Percentiles rank a stretch among this genome's conserved stretches.
phyloP scores from a whole-genome alignment of 2,888 invertebrate species.

The Serripes groenlandicus region DNA sequence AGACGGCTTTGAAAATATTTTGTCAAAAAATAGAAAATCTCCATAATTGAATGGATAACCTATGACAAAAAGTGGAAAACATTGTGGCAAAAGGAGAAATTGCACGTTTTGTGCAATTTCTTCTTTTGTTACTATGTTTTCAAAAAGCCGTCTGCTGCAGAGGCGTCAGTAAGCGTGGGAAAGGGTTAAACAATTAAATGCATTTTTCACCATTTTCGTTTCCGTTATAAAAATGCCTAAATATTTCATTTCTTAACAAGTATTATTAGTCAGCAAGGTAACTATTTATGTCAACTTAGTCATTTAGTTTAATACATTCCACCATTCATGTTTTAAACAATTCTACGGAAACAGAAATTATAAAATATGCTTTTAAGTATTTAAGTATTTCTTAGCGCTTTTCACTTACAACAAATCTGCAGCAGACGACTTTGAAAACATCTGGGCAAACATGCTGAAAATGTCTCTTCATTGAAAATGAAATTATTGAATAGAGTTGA shows the following conservation, averaged over 20 bases:
- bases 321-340: not conserved
- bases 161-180: too few species aligned
- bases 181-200: not conserved
- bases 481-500: not conserved
- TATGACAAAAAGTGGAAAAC: not conserved
- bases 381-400: not conserved
- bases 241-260: not conserved
- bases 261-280: not conserved
- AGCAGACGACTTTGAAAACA: too few species aligned
- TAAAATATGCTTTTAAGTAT: too few species aligned
- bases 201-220: not conserved
- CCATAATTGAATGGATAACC: not conserved
- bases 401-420: too few species aligned
- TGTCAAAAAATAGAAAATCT: not conserved
- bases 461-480: not conserved
- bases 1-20: too few species aligned
- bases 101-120: not conserved
- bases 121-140: not conserved
- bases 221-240: not conserved
- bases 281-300: not conserved
- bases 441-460: conserved; percentile 8
- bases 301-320: not conserved
- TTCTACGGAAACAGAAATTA: too few species aligned
- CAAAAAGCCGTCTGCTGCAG: too few species aligned
- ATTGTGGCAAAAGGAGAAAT: not conserved